Percentiles rank a stretch among this genome's conserved stretches.
phyloP scores from a whole-genome alignment of 2,888 invertebrate species.

The Ornithoptera priamus region DNA sequence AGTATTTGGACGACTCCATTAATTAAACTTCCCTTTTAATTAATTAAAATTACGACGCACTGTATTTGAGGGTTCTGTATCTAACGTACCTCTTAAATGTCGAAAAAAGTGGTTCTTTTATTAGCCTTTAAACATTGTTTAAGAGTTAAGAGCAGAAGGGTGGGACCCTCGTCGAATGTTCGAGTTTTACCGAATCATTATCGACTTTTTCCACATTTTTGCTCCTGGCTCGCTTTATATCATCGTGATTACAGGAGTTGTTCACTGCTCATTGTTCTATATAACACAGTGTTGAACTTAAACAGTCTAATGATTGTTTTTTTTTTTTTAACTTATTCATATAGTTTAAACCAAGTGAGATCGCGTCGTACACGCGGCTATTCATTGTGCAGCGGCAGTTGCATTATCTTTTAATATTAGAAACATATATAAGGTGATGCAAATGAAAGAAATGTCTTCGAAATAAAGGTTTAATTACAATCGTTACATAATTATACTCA shows the following conservation, averaged over 20 bases:
- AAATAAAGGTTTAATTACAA: conserved; percentile 80
- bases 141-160: conserved; percentile 65
- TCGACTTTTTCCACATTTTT: conserved; percentile 64
- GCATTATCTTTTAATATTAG: too few species aligned
- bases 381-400: too few species aligned
- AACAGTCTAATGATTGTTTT: too few species aligned
- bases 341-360: too few species aligned
- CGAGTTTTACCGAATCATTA: conserved; percentile 71
- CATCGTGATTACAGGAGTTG: conserved; percentile 38
- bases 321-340: too few species aligned
- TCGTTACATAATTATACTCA: conserved; percentile 78
- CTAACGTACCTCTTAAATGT: conserved; percentile 48
- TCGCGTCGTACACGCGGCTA: too few species aligned
- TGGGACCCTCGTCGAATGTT: conserved; percentile 53
- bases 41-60: conserved; percentile 50
- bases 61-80: conserved; percentile 39
- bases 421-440: neutral
- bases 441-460: conserved; percentile 59
- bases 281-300: too few species aligned
- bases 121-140: conserved; percentile 74
- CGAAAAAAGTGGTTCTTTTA: conserved; percentile 70
- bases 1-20: conserved; percentile 34
- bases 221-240: conserved; percentile 48
- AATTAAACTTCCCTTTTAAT: conserved; percentile 48
- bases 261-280: too few species aligned